phyloP scores from a whole-genome alignment of 2,797 vertebrate species.

The Notoglanidium macrostoma region DNA sequence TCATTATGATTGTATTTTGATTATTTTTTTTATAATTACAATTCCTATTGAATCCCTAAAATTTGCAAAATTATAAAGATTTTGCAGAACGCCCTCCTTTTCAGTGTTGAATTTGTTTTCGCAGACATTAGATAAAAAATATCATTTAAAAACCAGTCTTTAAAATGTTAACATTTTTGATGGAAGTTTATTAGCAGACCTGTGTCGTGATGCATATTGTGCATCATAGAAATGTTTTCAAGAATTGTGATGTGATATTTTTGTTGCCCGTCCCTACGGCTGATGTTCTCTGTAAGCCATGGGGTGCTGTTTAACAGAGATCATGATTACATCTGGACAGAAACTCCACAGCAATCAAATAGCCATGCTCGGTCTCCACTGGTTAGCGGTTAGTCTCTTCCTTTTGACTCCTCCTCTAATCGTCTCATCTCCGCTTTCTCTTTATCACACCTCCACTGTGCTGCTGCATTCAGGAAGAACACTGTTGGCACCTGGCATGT shows the following conservation, averaged over 20 bases:
- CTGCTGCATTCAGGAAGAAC: conserved; percentile 47
- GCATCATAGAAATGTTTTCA: neutral
- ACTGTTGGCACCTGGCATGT: conserved; percentile 74
- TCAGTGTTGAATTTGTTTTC: neutral
- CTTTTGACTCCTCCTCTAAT: conserved; percentile 19
- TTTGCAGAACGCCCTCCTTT: no score
- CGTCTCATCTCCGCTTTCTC: conserved; percentile 2
- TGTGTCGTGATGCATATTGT: neutral
- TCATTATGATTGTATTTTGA: neutral
- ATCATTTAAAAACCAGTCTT: neutral
- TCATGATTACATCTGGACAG: neutral
- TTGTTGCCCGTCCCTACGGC: neutral
- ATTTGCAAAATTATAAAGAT: no score
- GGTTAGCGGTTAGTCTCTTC: neutral
- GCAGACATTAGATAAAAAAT: neutral
- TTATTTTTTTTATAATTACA: neutral
- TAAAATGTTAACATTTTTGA: neutral
- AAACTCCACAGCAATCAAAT: neutral
- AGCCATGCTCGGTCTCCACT: neutral
- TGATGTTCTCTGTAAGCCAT: neutral
- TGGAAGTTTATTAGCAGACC: neutral
- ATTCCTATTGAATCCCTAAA: no score
- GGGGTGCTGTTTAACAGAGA: conserved; percentile 2
- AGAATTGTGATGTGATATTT: neutral
- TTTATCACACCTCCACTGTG: neutral